Evolutionary conservation across 2,888 invertebrate species (phyloP).

Genomic region (Troglohyphantes excavatus): DNA sequence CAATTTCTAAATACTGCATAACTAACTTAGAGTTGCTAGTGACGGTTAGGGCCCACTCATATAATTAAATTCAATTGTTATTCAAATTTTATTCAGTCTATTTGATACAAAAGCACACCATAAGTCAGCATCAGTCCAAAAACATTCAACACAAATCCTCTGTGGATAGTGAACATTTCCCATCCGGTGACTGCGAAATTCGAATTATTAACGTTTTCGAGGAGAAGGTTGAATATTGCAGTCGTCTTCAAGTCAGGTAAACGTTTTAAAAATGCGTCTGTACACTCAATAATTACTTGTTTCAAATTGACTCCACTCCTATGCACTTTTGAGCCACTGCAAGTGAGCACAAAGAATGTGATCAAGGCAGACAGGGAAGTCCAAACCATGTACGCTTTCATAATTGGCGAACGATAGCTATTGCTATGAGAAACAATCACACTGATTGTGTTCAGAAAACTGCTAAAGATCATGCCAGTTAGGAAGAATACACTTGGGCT

Average conservation of each 20-base stretch:
- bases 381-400: constrained; percentile 5
- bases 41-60: too few species aligned
- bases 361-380: not conserved
- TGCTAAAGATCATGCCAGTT: constrained; percentile 11
- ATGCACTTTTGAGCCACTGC: constrained; percentile 19
- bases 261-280: constrained; percentile 13
- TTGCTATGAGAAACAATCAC: constrained; percentile 11
- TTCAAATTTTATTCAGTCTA: too few species aligned
- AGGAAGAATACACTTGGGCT: constrained; percentile 21
- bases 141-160: constrained; percentile 42
- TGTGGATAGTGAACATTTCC: constrained; percentile 43
- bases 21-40: too few species aligned
- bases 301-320: constrained; percentile 9
- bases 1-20: too few species aligned
- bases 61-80: too few species aligned
- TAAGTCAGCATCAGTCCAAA: constrained; percentile 47
- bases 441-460: constrained; percentile 36
- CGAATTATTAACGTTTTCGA: constrained; percentile 28
- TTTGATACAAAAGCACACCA: constrained; percentile 44
- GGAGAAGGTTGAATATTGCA: constrained; percentile 17
- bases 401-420: not conserved
- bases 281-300: constrained; percentile 22
- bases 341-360: constrained; percentile 24
- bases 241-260: not conserved
- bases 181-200: constrained; percentile 37